A percentile compares a stretch with the other conserved stretches of the same genome.
Conservation (phyloP, 2,888 invertebrate genomes). For the Drosophila longiperda region DNA sequence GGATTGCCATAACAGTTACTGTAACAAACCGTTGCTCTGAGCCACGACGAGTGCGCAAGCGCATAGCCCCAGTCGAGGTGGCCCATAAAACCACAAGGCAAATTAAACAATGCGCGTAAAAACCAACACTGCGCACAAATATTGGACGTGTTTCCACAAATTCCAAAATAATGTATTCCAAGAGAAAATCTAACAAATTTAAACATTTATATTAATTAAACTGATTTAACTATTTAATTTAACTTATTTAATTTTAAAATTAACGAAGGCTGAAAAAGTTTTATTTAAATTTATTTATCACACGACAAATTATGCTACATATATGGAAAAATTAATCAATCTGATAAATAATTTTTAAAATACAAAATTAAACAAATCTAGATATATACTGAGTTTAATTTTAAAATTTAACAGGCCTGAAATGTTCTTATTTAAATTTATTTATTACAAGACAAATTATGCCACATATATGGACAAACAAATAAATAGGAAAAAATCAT, state of each 20-base stretch:
- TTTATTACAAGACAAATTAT: too few species aligned
- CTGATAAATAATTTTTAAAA: background rate
- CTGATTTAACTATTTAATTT: too few species aligned
- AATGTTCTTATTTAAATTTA: too few species aligned
- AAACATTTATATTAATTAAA: background rate
- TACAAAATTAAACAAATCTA: too few species aligned
- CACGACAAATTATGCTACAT: background rate
- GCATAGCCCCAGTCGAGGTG: constrained; percentile 41
- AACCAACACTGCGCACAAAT: constrained; percentile 11
- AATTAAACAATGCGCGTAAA: constrained; percentile 34
- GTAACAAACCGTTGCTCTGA: constrained; percentile 34
- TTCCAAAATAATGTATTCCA: background rate
- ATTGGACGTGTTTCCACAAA: constrained; percentile 10
- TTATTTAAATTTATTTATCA: background rate
- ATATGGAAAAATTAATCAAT: background rate
- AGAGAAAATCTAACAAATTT: background rate
- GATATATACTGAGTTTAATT: too few species aligned
- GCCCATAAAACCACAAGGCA: constrained; percentile 53
- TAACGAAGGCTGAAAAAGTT: background rate
- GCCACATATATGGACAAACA: too few species aligned
- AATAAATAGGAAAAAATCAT: too few species aligned
- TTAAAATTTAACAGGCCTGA: too few species aligned
- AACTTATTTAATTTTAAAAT: background rate
- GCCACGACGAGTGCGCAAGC: constrained; percentile 37
- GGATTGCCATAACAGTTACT: constrained; percentile 36